Base-by-base conservation (phyloP, 2,797 vertebrate species). In the Synanceia verrucosa region DNA sequence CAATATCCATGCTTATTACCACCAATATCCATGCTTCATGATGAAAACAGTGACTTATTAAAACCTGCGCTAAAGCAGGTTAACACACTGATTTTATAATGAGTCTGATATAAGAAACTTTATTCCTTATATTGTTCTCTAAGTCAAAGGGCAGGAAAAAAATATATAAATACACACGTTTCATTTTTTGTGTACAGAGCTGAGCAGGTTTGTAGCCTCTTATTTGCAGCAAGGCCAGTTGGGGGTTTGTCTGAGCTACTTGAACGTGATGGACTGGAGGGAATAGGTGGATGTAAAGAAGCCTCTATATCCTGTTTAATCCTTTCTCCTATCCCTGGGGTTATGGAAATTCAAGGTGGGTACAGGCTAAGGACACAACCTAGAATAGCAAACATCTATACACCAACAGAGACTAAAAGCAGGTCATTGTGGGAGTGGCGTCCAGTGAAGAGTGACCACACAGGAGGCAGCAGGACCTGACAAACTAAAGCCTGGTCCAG, bases 291-390 rank as follows among this genome's bases (percentile, higher is more conserved):
- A 5, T 63, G 28, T 36, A 53, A 63, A 71, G 50, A 41, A 11
- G 43, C 29, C 23, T 58, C 41, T 46, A 33, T 39, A 14, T 19
- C 50, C 28, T 51, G 43, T 72, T 62, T 78, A 52, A 78, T 82
- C 46, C 14, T 37, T 33, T 70, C 55, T 56, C 2, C 33, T 78
- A 46, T 72, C 60, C 34, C 47, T 3, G 18, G 19, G 33, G 69
- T 61, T 68, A 11, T 13, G 23, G 41, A 34, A 62, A 67, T 57
- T 59, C 3, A 3, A 66, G 39, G 65, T 51, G 31, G 43, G 43
- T 37, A 28, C 41, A 67, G 52, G 81, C 57, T 60, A 26, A 82
- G 73, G 58, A 76, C 63, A 48, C 16, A 53, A 58, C 48, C 46
- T 12, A 59, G 34, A 71, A 67, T 31, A 83, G 60, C 19, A 70